These are phyloP conservation scores for Setipinna tenuifilis DNA, from an alignment of 2,797 vertebrate species.

Conservation along the genomic window DNA sequence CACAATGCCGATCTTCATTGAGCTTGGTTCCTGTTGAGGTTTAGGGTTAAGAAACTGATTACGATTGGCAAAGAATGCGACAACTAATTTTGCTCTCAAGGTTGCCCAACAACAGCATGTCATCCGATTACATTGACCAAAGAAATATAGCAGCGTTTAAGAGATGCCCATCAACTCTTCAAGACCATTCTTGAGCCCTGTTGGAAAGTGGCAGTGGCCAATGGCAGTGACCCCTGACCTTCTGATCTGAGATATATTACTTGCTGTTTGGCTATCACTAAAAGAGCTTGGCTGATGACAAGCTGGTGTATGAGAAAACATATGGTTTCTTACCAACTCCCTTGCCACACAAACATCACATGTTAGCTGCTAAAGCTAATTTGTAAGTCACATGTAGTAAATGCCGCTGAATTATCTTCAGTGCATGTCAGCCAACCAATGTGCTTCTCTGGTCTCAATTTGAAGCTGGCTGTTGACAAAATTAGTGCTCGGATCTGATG, in stretches of 20 bases:
- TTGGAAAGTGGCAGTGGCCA: background rate
- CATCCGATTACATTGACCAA: conserved; percentile 36
- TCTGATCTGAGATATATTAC: background rate
- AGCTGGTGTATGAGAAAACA: background rate
- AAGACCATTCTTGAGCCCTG: background rate
- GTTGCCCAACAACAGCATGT: conserved; percentile 30
- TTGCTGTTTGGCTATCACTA: background rate
- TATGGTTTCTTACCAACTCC: background rate
- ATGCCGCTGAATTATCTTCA: background rate
- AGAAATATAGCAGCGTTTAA: conserved; percentile 31
- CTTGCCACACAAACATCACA: background rate
- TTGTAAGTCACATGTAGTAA: background rate
- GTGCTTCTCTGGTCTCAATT: background rate
- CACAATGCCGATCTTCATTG: conserved; percentile 34
- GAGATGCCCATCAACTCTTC: background rate
- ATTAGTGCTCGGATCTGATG: background rate
- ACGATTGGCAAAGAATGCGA: conserved; percentile 19
- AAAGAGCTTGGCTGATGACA: background rate
- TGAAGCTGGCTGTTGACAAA: background rate
- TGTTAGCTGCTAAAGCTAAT: background rate
- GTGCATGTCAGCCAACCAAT: too few species aligned
- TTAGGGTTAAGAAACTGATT: conserved; percentile 22
- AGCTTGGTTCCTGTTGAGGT: conserved; percentile 9
- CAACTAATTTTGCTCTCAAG: conserved; percentile 18
- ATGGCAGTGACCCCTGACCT: background rate